These are phyloP conservation scores for Aurelia aurita DNA, from an alignment of 30 jellyfish, hydroid and myxozoan species.

Conservation along the genomic window DNA sequence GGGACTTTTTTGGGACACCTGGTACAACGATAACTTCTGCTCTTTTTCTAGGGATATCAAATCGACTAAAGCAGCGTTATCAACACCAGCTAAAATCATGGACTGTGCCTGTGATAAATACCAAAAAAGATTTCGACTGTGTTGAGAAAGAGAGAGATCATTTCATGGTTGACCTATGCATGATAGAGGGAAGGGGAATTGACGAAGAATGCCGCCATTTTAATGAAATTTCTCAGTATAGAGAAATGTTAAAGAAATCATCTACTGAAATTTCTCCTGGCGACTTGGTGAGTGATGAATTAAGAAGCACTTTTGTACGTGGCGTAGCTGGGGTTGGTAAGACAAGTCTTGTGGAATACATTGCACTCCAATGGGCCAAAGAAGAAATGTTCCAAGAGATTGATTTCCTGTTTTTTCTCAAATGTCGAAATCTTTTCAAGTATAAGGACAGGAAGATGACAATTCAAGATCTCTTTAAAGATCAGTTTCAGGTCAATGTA, in stretches of 20 bases:
- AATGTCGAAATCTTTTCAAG: slow-evolving; percentile 14
- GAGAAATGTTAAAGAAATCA: background rate
- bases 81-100: slow-evolving; percentile 6
- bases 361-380: slow-evolving; percentile 43
- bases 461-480: slow-evolving; percentile 2
- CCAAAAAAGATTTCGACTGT: background rate
- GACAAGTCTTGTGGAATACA: slow-evolving; percentile 47
- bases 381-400: background rate
- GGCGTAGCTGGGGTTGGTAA: slow-evolving; percentile 61
- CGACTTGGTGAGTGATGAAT: background rate
- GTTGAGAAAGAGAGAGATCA: slow-evolving; percentile 16
- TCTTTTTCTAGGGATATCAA: background rate
- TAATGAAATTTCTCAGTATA: slow-evolving; percentile 11
- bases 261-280: background rate
- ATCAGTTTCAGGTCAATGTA: background rate
- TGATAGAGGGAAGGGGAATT: slow-evolving; percentile 25
- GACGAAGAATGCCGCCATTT: background rate
- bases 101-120: slow-evolving; percentile 34
- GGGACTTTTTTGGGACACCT: no score
- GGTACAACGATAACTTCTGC: no score
- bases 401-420: slow-evolving; percentile 35
- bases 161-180: background rate
- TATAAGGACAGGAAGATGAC: background rate
- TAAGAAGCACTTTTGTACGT: slow-evolving; percentile 2
- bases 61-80: slow-evolving; percentile 15